A percentile compares a stretch with the other conserved stretches of the same genome.
These are phyloP conservation scores for Baryphthengus martii DNA, from an alignment of 2,113 vertebrate species.

Conservation along the genomic window DNA sequence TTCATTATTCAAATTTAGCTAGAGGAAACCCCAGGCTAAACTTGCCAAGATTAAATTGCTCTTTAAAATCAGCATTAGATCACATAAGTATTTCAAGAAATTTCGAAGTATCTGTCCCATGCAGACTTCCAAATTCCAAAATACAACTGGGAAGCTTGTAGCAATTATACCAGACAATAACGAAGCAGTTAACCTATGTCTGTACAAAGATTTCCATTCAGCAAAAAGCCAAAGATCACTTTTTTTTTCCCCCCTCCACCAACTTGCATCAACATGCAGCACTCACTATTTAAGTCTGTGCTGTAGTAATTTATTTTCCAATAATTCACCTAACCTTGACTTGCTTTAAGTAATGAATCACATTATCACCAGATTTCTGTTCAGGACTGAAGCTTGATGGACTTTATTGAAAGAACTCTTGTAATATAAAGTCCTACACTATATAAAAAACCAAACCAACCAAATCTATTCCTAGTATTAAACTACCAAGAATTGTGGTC, in stretches of 20 bases:
- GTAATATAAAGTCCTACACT: background rate
- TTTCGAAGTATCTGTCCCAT: background rate
- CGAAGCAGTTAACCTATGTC: background rate
- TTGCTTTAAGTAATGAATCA: background rate
- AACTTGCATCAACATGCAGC: background rate
- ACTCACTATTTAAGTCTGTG: background rate
- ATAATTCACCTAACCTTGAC: background rate
- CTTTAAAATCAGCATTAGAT: background rate
- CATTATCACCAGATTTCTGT: background rate
- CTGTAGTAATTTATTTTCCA: background rate
- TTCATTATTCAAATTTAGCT: background rate
- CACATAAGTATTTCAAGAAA: background rate
- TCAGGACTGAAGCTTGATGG: background rate
- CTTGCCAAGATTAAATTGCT: conserved; percentile 3
- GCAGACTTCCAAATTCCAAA: background rate
- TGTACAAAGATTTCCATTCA: background rate
- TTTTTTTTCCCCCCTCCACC: background rate
- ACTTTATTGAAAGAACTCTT: background rate
- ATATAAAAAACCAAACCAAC: background rate
- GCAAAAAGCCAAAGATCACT: background rate
- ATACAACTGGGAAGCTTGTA: background rate
- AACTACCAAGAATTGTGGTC: background rate
- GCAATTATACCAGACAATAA: background rate
- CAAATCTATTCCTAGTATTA: background rate
- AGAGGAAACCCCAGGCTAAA: background rate